Base-by-base conservation (phyloP, 2,888 invertebrate genomes). In the Orthonychiurus folsomi region DNA sequence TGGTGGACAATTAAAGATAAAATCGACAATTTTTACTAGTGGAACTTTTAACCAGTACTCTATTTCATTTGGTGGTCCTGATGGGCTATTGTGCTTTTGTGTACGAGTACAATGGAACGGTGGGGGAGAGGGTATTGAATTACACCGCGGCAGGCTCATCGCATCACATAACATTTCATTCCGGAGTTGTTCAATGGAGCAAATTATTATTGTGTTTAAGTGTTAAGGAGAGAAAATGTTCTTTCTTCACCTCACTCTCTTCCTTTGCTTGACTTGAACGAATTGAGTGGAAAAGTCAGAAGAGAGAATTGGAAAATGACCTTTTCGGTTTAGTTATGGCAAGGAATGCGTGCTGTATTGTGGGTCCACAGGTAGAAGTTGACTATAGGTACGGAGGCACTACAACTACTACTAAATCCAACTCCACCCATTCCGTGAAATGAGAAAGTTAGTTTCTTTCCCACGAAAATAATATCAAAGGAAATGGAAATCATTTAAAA, bases 131-230 rank as follows among this genome's bases (percentile, higher is more conserved):
- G n/a, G n/a, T 5, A 15, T 37, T 37, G 37, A 37, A 37, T 37
- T 37, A 37, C 37, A 37, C 37, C 37, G 15, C 37, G 9, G 37
- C 37, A 5, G 15, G 15, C 15, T 37, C 37, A 9, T 9, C 37
- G 37, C n/a, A n/a, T n/a, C n/a, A n/a, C n/a, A n/a, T n/a, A n/a
- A n/a, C n/a, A n/a, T n/a, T n/a, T n/a, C n/a, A n/a, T n/a, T n/a
- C n/a, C n/a, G n/a, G n/a, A n/a, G n/a, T n/a, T 37, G 37, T 37
- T 37, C 37, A 37, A 37, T 37, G 37, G 37, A 37, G 37, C 37
- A 37, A 37, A 37, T 37, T 37, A 37, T 37, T 37, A 37, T 37
- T 37, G 37, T 37, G 37, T 37, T 37, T 37, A 15, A 37, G 37
- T 37, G 37, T 37, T 15, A 37, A 37, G 37, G 37, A 37, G 37